Base-by-base conservation (phyloP, 1,140 invertebrate genomes). In the Neomicropteryx cornuta region DNA sequence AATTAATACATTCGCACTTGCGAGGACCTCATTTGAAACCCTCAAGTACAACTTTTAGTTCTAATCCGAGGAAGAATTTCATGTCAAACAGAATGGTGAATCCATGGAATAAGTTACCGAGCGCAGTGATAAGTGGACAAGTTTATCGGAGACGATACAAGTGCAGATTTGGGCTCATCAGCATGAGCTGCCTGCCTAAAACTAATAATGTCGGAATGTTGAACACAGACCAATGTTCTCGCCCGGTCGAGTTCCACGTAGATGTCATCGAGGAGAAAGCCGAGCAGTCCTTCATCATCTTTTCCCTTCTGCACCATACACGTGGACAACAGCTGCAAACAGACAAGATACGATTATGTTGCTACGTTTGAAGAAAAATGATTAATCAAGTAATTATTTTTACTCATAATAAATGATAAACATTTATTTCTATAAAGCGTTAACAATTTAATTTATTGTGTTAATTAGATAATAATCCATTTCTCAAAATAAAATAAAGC, bases 211-310 rank as follows among this genome's bases (percentile, higher is more conserved):
- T n/a, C 21, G 30, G 29, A 6, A 33, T 33, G 38, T 28, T 32
- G n/a, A 3, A 17, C 32, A 58, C 66, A 68, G 58, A 75, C 75
- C 59, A 76, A 54, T 46, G 66, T 70, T 11, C 60, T 55, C 18
- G 69, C 70, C 33, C 76, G 64, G 36, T 59, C 56, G 4, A 71
- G 42, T 51, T 80, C 77, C 22, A 64, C 67, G 13, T 61, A 34
- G 10, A 81, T 77, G 47, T 81, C 77, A 3, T 50, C 38, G 18
- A 65, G 60, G 2, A 79, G 41, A 50, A 81, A 81, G 2, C 77
- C 79, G 41, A 73, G 59, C 10, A 80, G 62, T 0, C 79, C 77
- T 41, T 76, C 63, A 23, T 68, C 50, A 42, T 75, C 70, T 28
- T 59, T 57, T 1, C 75, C 77, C 43, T 69, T 69, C 52, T 81